Conservation (phyloP, 2,888 invertebrate species). For the Caenorhabditis sulstoni region DNA sequence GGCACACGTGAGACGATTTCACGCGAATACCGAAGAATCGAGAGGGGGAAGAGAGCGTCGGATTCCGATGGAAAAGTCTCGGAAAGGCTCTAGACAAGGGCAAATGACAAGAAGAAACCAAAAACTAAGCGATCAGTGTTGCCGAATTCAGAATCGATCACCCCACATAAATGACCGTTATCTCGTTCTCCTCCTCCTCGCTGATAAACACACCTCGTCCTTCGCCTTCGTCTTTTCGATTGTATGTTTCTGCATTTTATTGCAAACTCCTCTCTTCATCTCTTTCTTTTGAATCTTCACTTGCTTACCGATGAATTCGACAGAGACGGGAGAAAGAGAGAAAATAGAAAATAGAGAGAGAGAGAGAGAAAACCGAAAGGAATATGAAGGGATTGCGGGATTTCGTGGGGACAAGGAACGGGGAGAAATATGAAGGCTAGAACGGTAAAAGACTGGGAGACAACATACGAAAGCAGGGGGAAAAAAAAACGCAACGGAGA, state of each 20-base stretch:
- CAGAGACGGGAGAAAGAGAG: too few species aligned
- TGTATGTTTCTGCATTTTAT: constrained; percentile 51
- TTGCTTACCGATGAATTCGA: neutral
- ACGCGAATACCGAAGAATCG: too few species aligned
- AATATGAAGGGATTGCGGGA: too few species aligned
- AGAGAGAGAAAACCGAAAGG: too few species aligned
- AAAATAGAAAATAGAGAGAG: too few species aligned
- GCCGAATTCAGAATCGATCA: constrained; percentile 55
- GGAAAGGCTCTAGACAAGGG: neutral
- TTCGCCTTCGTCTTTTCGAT: constrained; percentile 15
- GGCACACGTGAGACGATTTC: constrained; percentile 15
- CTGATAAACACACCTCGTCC: constrained; percentile 47
- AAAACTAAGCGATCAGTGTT: constrained; percentile 18
- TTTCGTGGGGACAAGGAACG: too few species aligned
- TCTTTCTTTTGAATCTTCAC: neutral
- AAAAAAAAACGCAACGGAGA: too few species aligned
- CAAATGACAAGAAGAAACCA: constrained; percentile 6
- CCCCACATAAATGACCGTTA: constrained; percentile 44
- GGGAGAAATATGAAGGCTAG: too few species aligned
- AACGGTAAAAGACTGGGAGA: too few species aligned
- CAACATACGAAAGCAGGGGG: too few species aligned
- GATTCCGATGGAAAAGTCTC: neutral
- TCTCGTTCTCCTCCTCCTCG: constrained; percentile 37
- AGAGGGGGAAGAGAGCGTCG: too few species aligned
- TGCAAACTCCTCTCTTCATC: constrained; percentile 28